phyloP scores from a whole-genome alignment of 2,797 vertebrate genomes.

The Tadarida brasiliensis region DNA sequence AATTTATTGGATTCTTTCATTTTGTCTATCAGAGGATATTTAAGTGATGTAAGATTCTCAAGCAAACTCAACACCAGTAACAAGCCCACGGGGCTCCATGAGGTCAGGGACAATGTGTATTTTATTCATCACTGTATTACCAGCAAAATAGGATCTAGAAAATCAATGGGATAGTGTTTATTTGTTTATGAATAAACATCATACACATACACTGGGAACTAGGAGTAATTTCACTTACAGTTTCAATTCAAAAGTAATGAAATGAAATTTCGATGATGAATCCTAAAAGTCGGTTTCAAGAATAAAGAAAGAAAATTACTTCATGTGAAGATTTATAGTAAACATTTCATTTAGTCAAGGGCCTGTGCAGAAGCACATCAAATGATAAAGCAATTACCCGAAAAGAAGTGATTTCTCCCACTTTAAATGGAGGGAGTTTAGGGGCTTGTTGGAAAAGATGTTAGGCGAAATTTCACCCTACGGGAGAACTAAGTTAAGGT shows the following conservation, averaged over 20 bases:
- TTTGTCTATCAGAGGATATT: constrained; percentile 41
- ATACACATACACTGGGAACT: not conserved
- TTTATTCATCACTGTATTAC: constrained; percentile 36
- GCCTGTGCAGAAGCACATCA: constrained; percentile 27
- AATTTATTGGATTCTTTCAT: constrained; percentile 31
- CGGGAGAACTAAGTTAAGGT: constrained; percentile 7
- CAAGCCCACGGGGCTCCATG: not conserved
- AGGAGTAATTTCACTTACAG: not conserved
- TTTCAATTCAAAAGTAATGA: constrained; percentile 36
- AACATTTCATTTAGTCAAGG: not conserved
- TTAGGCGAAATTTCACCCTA: constrained; percentile 8
- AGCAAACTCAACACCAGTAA: constrained; percentile 19
- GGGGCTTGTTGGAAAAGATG: not conserved
- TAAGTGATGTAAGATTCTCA: constrained; percentile 41
- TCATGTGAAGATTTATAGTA: not conserved
- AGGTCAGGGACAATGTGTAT: not conserved
- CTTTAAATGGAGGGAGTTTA: not conserved
- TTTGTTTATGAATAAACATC: constrained; percentile 42
- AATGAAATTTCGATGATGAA: constrained; percentile 29
- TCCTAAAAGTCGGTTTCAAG: not conserved
- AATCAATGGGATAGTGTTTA: not conserved
- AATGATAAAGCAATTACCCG: not conserved
- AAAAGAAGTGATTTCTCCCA: not conserved
- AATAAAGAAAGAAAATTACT: not conserved
- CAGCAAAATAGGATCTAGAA: not conserved